Evolutionary conservation across 2,797 vertebrate genomes (phyloP), one percentile per base, ranked within the genome.

Genomic region (Oryzias dopingdopingensis): DNA sequence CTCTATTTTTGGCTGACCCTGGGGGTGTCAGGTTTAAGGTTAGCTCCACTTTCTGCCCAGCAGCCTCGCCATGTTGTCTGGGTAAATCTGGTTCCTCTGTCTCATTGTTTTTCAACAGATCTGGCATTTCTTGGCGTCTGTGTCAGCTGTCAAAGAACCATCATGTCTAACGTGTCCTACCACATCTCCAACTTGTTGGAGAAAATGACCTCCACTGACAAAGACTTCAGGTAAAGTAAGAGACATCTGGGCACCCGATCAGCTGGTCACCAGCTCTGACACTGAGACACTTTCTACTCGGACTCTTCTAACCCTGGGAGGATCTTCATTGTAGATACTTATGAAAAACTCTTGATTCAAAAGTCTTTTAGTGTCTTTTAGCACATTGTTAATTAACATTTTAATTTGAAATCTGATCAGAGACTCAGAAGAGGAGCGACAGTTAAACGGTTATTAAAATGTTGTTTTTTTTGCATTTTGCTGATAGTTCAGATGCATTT

Each of bases 191-290:
- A 94, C 86, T 87, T 98, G 62, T 75, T 98, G 94, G 96, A 97
- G 91, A 98, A 98, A 88, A 98, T 98, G 96, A 96, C 94, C 20
- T 98, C 96, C 63, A 93, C 91, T 53, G 96, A 98, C 92, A 98
- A 98, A 90, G 96, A 97, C 82, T 97, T 98, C 86, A 92, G 96
- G 96, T 98, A 64, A 18, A 64, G 61, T 49, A 89, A 84, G 88
- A 44, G 42, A 8, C 54, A 48, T 57, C 37, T 52, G 43, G 14
- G 51, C 43, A 37, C 67, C 67, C 37, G 52, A 37, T 12, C 54
- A 48, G 59, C 37, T 52, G 43, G 14, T 52, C 43, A 37, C 69
- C 67, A 37, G 52, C 42, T 0, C 61, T 72, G 50, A 69, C 62
- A 50, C 65, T 65, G 70, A 77, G 57, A 79, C 80, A 71, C 77